These are phyloP conservation scores for Zygothrica quintamaculata DNA, from an alignment of 2,888 invertebrate genomes.

Conservation along the genomic window DNA sequence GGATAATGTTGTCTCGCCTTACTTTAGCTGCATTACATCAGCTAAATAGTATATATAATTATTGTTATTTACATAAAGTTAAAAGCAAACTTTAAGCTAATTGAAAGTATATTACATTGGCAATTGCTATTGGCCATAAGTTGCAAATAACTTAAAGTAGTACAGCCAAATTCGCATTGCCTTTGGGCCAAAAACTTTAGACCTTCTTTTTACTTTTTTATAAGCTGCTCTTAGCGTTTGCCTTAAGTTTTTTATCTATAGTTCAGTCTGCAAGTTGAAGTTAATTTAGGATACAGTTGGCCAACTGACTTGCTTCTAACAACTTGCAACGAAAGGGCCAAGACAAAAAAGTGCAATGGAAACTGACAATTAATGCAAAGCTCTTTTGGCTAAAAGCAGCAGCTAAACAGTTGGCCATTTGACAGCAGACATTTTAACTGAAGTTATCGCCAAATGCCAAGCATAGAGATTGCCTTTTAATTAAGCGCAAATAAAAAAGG, in stretches of 20 bases:
- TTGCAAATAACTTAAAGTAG: conserved; percentile 32
- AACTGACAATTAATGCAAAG: conserved; percentile 71
- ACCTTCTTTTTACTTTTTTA: too few species aligned
- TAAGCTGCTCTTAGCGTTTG: conserved; percentile 50
- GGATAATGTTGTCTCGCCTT: too few species aligned
- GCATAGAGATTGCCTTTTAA: conserved; percentile 60
- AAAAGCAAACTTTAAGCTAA: too few species aligned
- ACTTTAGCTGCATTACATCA: too few species aligned
- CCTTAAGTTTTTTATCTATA: conserved; percentile 45
- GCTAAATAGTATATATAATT: too few species aligned
- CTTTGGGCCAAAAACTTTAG: conserved; percentile 35
- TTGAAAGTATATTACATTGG: too few species aligned
- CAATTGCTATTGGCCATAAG: conserved; percentile 21
- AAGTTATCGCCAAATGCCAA: conserved; percentile 17
- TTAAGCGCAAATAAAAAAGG: conserved; percentile 65
- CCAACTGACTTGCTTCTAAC: conserved; percentile 16
- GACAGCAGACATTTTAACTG: neutral
- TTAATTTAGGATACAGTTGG: conserved; percentile 50
- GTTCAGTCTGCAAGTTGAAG: conserved; percentile 46
- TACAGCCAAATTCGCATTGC: conserved; percentile 36
- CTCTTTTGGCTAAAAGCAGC: conserved; percentile 46
- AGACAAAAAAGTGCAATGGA: conserved; percentile 42
- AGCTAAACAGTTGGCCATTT: conserved; percentile 5
- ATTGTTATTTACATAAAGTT: too few species aligned
- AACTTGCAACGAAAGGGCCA: conserved; percentile 43